Percentiles rank a stretch among this genome's conserved stretches.
Evolutionary conservation across 2,797 vertebrate genomes (phyloP).

Genomic region (Coreius guichenoti): DNA sequence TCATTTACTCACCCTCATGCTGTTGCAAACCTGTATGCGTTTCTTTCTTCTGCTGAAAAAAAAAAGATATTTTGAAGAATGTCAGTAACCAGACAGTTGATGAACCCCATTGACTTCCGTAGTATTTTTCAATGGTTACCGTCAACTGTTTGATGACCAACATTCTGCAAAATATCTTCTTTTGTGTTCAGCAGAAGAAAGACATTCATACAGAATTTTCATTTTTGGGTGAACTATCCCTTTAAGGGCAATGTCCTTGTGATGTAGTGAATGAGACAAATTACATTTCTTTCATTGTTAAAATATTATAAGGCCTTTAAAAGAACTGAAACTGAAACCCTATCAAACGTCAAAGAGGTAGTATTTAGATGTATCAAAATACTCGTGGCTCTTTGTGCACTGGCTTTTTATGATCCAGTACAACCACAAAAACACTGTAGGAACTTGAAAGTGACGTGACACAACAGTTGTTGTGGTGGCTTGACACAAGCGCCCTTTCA

Average conservation of each 20-base stretch:
- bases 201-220: no score
- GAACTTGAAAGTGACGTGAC: conserved; percentile 25
- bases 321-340: neutral
- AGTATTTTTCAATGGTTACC: no score
- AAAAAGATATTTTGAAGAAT: neutral
- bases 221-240: no score
- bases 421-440: neutral
- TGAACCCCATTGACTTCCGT: neutral
- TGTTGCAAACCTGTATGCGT: neutral
- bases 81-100: neutral
- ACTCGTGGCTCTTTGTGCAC: neutral
- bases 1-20: neutral
- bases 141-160: no score
- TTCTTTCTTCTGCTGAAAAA: neutral
- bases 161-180: no score
- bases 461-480: neutral
- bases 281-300: neutral
- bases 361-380: neutral
- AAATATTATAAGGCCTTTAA: neutral
- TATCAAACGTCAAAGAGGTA: neutral
- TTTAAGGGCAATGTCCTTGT: neutral
- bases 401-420: neutral
- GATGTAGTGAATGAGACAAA: neutral
- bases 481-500: neutral
- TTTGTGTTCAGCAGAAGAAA: no score